phyloP scores from a whole-genome alignment of 1,140 invertebrate genomes.

The Agraylea sexmaculata region DNA sequence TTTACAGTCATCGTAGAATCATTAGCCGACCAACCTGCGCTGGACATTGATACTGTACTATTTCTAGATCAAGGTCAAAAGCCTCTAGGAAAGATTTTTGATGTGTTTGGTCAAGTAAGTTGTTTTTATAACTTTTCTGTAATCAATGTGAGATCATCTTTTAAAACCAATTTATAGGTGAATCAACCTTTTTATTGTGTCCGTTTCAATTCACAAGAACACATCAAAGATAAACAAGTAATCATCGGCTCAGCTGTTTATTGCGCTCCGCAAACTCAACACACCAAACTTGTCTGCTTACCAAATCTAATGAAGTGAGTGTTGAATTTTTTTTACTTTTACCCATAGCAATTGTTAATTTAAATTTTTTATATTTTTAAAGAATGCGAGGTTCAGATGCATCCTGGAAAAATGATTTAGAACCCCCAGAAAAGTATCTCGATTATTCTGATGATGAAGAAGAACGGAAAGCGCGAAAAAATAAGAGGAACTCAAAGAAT shows the following conservation, averaged over 20 bases:
- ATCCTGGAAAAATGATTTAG: constrained; percentile 71
- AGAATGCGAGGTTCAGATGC: constrained; percentile 71
- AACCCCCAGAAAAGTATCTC: constrained; percentile 55
- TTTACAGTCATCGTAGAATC: constrained; percentile 60
- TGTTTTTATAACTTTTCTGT: constrained; percentile 1
- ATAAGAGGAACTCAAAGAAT: constrained; percentile 21
- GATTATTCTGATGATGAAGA: constrained; percentile 88
- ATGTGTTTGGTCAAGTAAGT: constrained; percentile 70
- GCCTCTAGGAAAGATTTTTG: constrained; percentile 70
- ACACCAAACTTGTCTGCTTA: constrained; percentile 65
- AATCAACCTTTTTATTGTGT: constrained; percentile 68
- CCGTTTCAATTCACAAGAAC: constrained; percentile 65
- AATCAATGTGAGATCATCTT: background rate
- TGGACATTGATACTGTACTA: constrained; percentile 75
- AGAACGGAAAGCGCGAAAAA: constrained; percentile 42
- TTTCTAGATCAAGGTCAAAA: constrained; percentile 64
- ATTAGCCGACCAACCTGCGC: constrained; percentile 52
- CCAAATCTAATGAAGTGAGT: constrained; percentile 55
- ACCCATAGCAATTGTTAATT: constrained; percentile 8
- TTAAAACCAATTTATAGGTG: constrained; percentile 36
- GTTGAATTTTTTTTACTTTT: constrained; percentile 9
- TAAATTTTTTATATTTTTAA: constrained; percentile 24
- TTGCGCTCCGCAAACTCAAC: constrained; percentile 60
- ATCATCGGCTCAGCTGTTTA: constrained; percentile 57
- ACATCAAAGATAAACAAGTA: constrained; percentile 55